Evolutionary conservation across 2,797 vertebrate species (phyloP).

Genomic region (Chaenodraco wilsoni): DNA sequence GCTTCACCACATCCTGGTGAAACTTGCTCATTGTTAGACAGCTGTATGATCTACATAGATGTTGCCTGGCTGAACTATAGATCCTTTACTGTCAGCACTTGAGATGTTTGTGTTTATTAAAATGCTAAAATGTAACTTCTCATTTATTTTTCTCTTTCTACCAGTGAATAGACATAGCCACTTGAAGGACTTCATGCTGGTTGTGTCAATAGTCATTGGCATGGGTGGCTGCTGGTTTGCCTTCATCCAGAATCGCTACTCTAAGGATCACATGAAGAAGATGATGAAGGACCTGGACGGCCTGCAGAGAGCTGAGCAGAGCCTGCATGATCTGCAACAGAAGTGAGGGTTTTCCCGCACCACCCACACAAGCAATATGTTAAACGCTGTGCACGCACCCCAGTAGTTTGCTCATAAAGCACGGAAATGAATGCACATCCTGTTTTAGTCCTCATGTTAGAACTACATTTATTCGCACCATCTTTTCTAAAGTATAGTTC

Average conservation of each 20-base stretch:
- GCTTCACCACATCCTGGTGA: constrained; percentile 38
- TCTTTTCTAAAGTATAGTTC: neutral
- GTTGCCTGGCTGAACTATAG: constrained; percentile 9
- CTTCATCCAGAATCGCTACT: constrained; percentile 98
- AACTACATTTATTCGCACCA: neutral
- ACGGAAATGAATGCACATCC: neutral
- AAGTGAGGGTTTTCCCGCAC: constrained; percentile 84
- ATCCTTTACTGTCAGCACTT: neutral
- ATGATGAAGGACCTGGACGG: constrained; percentile 99
- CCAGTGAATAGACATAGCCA: constrained; percentile 97
- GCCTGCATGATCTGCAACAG: constrained; percentile 96
- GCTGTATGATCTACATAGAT: constrained; percentile 7
- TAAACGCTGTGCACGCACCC: constrained; percentile 3
- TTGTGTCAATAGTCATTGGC: constrained; percentile 98
- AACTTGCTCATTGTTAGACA: constrained; percentile 7
- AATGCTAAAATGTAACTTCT: constrained; percentile 1
- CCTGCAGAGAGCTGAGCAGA: constrained; percentile 95
- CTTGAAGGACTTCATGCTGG: constrained; percentile 99
- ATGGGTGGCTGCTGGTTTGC: constrained; percentile 99
- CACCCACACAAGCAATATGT: constrained; percentile 20
- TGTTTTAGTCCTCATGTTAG: neutral
- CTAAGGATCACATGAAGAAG: constrained; percentile 99
- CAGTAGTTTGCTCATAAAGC: neutral
- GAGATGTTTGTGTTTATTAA: neutral
- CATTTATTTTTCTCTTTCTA: constrained; percentile 6